Percentiles rank a stretch among this genome's conserved stretches.
These are phyloP conservation scores for Gambusia yucatana DNA, from an alignment of 2,797 vertebrate genomes.

Conservation along the genomic window DNA sequence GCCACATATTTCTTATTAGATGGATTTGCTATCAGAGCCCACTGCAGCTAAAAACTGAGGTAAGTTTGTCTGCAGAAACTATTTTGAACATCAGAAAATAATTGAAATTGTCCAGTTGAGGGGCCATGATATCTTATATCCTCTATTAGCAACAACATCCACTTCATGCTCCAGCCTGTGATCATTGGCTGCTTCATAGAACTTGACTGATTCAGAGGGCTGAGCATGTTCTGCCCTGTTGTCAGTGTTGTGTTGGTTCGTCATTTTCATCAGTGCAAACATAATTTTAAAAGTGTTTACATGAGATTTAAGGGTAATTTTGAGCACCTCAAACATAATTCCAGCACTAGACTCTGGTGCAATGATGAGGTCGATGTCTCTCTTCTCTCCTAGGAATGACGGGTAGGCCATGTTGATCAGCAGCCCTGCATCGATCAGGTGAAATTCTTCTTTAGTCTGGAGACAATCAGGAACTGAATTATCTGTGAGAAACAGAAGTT, in stretches of 20 bases:
- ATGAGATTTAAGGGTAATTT: not conserved
- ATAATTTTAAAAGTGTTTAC: not conserved
- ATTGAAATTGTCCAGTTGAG: too few species aligned
- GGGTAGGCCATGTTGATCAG: slow-evolving; percentile 65
- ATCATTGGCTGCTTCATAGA: too few species aligned
- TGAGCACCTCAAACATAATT: slow-evolving; percentile 55
- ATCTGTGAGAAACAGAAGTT: slow-evolving; percentile 42
- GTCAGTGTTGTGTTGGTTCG: too few species aligned
- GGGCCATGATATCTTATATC: too few species aligned
- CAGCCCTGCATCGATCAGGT: slow-evolving; percentile 63
- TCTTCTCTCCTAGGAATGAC: slow-evolving; percentile 68
- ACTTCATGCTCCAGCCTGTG: too few species aligned
- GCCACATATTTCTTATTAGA: not conserved
- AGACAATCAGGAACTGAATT: slow-evolving; percentile 51
- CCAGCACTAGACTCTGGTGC: slow-evolving; percentile 68
- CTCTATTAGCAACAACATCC: too few species aligned
- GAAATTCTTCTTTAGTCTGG: not conserved
- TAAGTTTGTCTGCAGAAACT: too few species aligned
- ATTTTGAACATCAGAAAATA: too few species aligned
- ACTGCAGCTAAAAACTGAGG: too few species aligned
- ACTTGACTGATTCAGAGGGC: too few species aligned
- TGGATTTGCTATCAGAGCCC: not conserved
- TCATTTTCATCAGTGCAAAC: too few species aligned
- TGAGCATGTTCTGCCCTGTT: too few species aligned
- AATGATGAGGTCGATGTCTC: slow-evolving; percentile 71